Conservation (phyloP, 53 echinoderm and acorn worm species). For the Glandiceps talaboti region DNA sequence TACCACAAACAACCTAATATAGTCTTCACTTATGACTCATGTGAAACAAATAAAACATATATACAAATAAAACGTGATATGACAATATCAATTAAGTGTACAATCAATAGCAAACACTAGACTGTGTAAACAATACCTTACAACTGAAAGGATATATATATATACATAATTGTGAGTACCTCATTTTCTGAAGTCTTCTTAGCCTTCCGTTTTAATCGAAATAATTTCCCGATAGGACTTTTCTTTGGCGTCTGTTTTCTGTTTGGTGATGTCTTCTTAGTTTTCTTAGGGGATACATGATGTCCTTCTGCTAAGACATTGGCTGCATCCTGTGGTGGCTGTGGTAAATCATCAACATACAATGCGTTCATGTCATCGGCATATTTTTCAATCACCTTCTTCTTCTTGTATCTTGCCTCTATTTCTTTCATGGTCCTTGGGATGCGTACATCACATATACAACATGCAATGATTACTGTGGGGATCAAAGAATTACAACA, state of each 20-base stretch:
- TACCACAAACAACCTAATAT: too few species aligned
- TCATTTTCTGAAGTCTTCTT: too few species aligned
- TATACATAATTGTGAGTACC: too few species aligned
- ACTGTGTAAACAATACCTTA: too few species aligned
- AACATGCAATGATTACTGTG: neutral
- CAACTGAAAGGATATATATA: too few species aligned
- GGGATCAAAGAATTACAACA: too few species aligned
- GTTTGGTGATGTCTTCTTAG: neutral
- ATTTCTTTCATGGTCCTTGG: neutral
- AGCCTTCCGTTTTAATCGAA: too few species aligned
- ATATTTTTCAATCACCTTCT: neutral
- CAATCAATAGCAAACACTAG: too few species aligned
- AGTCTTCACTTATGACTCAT: too few species aligned
- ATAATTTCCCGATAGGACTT: neutral
- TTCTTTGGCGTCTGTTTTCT: neutral
- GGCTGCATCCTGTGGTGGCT: neutral
- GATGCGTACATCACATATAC: neutral
- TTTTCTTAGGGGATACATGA: neutral
- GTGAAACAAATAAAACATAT: too few species aligned
- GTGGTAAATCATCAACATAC: neutral
- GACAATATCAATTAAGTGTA: too few species aligned
- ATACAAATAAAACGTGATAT: too few species aligned
- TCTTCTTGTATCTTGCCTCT: neutral
- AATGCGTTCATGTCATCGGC: neutral
- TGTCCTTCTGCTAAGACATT: neutral